These are phyloP conservation scores for Corynorhinus townsendii DNA, from an alignment of 2,113 vertebrate genomes.

Conservation along the genomic window DNA sequence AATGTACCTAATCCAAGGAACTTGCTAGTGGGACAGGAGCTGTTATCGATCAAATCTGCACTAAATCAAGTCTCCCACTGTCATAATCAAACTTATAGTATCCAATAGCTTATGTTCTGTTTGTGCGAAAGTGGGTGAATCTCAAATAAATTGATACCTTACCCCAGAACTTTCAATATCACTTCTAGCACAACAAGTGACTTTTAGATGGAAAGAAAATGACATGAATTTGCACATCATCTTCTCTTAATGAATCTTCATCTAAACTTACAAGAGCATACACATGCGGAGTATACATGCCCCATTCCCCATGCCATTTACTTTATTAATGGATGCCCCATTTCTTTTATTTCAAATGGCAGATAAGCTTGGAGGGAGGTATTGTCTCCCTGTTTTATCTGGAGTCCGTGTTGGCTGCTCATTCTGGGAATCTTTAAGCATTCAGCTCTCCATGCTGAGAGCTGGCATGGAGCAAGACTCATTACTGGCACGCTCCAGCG, in stretches of 20 bases:
- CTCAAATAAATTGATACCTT: slow-evolving; percentile 44
- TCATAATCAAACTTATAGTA: background rate
- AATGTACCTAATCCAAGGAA: background rate
- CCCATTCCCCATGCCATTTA: slow-evolving; percentile 49
- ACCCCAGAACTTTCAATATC: background rate
- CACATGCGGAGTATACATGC: background rate
- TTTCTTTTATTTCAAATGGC: slow-evolving; percentile 61
- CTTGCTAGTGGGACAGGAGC: background rate
- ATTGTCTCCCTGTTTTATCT: slow-evolving; percentile 56
- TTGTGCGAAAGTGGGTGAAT: slow-evolving; percentile 33
- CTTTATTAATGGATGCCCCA: slow-evolving; percentile 55
- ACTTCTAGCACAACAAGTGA: background rate
- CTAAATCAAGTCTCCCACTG: background rate
- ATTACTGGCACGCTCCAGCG: slow-evolving; percentile 73
- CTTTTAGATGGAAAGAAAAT: slow-evolving; percentile 48
- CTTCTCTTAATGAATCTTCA: slow-evolving; percentile 38
- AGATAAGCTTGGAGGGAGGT: background rate
- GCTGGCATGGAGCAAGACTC: slow-evolving; percentile 66
- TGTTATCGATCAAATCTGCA: background rate
- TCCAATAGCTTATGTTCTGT: background rate
- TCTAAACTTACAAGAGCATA: background rate
- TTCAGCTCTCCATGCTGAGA: slow-evolving; percentile 75
- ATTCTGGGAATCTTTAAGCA: slow-evolving; percentile 78
- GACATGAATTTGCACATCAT: slow-evolving; percentile 17
- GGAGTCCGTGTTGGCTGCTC: slow-evolving; percentile 61